Conservation (phyloP, 2,113 vertebrate genomes). For the Sinocyclocheilus anophthalmus region DNA sequence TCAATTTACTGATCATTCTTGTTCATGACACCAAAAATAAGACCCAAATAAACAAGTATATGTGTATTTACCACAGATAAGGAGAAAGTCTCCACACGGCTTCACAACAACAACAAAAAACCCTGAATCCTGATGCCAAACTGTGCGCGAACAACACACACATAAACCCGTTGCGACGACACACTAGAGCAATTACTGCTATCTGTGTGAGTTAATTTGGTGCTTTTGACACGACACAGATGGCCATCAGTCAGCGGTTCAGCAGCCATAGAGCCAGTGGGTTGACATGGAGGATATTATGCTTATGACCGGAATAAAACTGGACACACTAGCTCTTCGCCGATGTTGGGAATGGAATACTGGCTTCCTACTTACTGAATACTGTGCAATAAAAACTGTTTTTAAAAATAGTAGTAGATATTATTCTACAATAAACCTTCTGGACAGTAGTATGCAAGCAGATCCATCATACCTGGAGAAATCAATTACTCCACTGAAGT, state of each 20-base stretch:
- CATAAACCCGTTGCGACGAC: background rate
- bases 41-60: background rate
- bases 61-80: background rate
- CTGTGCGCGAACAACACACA: background rate
- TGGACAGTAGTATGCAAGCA: background rate
- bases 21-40: background rate
- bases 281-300: background rate
- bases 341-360: background rate
- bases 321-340: background rate
- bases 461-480: background rate
- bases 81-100: background rate
- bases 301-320: background rate
- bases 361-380: background rate
- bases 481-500: background rate
- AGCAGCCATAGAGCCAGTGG: background rate
- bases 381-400: background rate
- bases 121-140: background rate
- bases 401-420: background rate
- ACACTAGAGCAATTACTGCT: slow-evolving; percentile 2
- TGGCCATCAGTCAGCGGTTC: slow-evolving; percentile 13
- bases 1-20: background rate
- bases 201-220: slow-evolving; percentile 13
- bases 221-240: slow-evolving; percentile 25
- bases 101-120: background rate
- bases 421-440: background rate